phyloP scores from a whole-genome alignment of 1,140 invertebrate species.

The Anoplophora glabripennis region DNA sequence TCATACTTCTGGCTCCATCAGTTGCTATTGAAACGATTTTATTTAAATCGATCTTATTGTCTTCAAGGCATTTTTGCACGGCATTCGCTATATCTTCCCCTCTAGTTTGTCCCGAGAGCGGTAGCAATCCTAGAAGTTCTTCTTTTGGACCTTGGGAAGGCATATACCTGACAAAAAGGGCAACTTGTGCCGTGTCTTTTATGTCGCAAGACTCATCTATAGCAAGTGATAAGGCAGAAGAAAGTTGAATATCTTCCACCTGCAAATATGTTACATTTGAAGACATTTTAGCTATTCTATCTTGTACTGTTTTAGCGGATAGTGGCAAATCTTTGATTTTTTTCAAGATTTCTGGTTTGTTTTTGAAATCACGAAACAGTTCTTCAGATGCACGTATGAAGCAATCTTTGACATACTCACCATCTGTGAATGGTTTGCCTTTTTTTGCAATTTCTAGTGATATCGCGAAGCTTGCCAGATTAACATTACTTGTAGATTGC shows the following conservation, averaged over 20 bases:
- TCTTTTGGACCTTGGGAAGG: slow-evolving; percentile 31
- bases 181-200: slow-evolving; percentile 40
- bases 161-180: slow-evolving; percentile 36
- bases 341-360: slow-evolving; percentile 41
- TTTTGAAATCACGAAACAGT: slow-evolving; percentile 43
- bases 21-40: slow-evolving; percentile 43
- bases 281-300: slow-evolving; percentile 40
- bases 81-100: slow-evolving; percentile 41
- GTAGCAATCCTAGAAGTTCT: slow-evolving; percentile 37
- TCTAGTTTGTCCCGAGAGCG: slow-evolving; percentile 33
- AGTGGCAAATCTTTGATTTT: slow-evolving; percentile 39
- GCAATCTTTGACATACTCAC: slow-evolving; percentile 41
- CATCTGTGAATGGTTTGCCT: slow-evolving; percentile 44
- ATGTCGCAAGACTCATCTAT: slow-evolving; percentile 40
- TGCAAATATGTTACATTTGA: slow-evolving; percentile 38
- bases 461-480: slow-evolving; percentile 39
- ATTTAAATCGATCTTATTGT: slow-evolving; percentile 36
- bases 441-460: slow-evolving; percentile 35
- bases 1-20: slow-evolving; percentile 43
- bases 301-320: slow-evolving; percentile 39
- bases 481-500: slow-evolving; percentile 41
- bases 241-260: slow-evolving; percentile 38
- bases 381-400: slow-evolving; percentile 23
- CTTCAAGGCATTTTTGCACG: slow-evolving; percentile 34
- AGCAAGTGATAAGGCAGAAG: slow-evolving; percentile 33